phyloP scores from a whole-genome alignment of 2,797 vertebrate genomes.

The Spinibarbus caldwelli region DNA sequence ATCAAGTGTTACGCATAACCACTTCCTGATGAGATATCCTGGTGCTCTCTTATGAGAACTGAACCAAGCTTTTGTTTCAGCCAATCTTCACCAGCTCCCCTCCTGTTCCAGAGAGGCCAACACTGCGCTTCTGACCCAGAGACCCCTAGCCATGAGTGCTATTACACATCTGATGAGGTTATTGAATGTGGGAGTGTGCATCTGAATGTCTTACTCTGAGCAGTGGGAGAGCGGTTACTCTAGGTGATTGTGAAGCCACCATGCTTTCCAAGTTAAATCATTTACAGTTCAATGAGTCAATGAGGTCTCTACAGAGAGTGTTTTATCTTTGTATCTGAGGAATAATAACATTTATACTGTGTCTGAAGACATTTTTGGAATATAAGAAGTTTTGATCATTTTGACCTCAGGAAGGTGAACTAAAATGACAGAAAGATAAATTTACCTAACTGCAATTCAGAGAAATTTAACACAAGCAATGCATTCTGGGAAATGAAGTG shows the following conservation, averaged over 20 bases:
- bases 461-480: neutral
- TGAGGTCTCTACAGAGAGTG: neutral
- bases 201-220: neutral
- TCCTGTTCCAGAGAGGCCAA: slow-evolving; percentile 13
- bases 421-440: neutral
- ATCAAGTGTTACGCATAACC: slow-evolving; percentile 67
- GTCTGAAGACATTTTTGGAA: neutral
- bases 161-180: slow-evolving; percentile 33
- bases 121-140: neutral
- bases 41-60: slow-evolving; percentile 66
- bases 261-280: slow-evolving; percentile 25
- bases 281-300: slow-evolving; percentile 7
- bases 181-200: slow-evolving; percentile 11
- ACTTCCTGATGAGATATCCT: slow-evolving; percentile 62
- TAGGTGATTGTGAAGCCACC: neutral
- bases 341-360: neutral
- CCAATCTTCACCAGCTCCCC: slow-evolving; percentile 28
- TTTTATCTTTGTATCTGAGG: neutral
- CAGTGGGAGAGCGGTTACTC: neutral
- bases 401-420: neutral
- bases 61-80: slow-evolving; percentile 64
- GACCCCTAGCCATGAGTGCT: slow-evolving; percentile 17
- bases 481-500: neutral
- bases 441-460: neutral
- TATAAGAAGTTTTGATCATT: neutral